These are phyloP conservation scores for Neogale vison DNA, from an alignment of 2,113 vertebrate species.

Conservation along the genomic window DNA sequence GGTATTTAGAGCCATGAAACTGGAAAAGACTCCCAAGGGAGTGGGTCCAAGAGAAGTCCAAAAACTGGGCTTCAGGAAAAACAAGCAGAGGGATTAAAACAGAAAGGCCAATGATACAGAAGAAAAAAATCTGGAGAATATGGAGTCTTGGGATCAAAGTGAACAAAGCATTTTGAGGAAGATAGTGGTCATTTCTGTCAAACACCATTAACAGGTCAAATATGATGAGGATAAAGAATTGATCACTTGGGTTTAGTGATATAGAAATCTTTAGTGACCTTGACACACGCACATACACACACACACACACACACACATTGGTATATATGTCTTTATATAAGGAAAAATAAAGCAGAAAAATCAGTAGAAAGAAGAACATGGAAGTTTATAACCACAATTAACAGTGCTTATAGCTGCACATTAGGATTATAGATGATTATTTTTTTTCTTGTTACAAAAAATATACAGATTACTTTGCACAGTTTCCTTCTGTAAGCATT, in stretches of 20 bases:
- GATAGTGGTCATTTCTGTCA: not conserved
- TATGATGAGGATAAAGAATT: not conserved
- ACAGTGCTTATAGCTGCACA: not conserved
- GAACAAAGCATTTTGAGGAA: conserved; percentile 5
- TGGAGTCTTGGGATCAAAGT: not conserved
- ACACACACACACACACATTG: not conserved
- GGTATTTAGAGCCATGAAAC: not conserved
- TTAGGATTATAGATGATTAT: not conserved
- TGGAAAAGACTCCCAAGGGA: not conserved
- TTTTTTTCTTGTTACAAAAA: conserved; percentile 11
- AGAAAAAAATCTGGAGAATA: not conserved
- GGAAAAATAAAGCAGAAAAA: not conserved
- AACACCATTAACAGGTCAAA: not conserved
- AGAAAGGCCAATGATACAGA: not conserved
- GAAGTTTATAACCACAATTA: not conserved
- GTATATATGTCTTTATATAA: not conserved
- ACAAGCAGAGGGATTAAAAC: not conserved
- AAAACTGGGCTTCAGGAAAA: not conserved
- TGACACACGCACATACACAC: not conserved
- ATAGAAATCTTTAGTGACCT: not conserved
- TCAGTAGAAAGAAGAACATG: conserved; percentile 11
- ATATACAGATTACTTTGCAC: not conserved
- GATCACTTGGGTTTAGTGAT: not conserved
- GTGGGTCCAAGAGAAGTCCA: not conserved
- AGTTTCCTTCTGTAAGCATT: not conserved